Evolutionary conservation across 1,140 invertebrate species (phyloP), one percentile per base, ranked within the genome.

Genomic region (Halictus rubicundus): DNA sequence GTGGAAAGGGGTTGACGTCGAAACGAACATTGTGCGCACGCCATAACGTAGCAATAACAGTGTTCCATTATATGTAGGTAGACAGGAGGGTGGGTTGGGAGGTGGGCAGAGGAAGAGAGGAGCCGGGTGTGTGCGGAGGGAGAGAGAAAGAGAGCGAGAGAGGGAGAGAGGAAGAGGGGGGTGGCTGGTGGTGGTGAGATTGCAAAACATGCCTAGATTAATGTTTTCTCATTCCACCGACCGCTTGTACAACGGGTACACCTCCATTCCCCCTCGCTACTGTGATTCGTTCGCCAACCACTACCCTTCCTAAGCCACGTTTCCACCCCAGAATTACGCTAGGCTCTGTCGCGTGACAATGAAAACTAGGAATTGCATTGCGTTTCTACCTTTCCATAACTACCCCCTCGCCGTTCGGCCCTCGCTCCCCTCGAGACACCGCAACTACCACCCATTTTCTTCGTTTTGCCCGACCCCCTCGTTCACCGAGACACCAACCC

Each of bases 201-300:
- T 92, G 87, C 92, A 92, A 93, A 92, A 93, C 91, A 91, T 91
- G 91, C 88, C 92, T 92, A 92, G 92, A 93, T 93, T 93, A 92
- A 92, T 93, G 90, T 92, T 92, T 92, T 92, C 92, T 92, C 91
- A 92, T 92, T 81, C 91, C 91, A 86, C 85, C 78, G 84, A 82
- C 85, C 86, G 82, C 81, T 86, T 86, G 84, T 83, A 85, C 80
- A 80, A 83, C 72, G 69, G 63, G 54, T 54, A 49, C 65, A 75
- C 76, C 78, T 68, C 61, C 32, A 71, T 79, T 80, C 84, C 85
- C 49, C 64, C 83, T 86, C 88, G 81, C 80, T 81, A 79, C 88
- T 72, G 70, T 76, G 74, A 76, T 81, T 82, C 83, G 74, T 82
- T 80, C 78, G 78, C 83, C 76, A 85, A 76, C 71, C 85, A 73